Evolutionary conservation across 2,797 vertebrate species (phyloP).

Genomic region (Coregonus suidteri): DNA sequence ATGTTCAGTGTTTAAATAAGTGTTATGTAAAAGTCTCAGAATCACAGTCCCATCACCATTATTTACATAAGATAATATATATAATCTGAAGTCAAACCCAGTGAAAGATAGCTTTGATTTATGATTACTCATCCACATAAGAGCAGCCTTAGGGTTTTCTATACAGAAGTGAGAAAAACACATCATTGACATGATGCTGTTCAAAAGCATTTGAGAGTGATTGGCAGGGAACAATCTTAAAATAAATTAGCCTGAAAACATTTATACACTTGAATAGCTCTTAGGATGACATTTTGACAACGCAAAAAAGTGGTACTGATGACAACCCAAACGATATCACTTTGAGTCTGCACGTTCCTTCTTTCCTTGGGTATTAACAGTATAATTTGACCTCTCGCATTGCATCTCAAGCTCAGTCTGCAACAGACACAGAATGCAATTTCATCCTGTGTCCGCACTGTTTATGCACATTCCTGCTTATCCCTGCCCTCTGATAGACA

Average conservation of each 20-base stretch:
- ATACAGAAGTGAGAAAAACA: not conserved
- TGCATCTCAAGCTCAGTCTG: not conserved
- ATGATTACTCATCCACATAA: slow-evolving; percentile 9
- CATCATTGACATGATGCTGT: slow-evolving; percentile 19
- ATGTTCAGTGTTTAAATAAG: not conserved
- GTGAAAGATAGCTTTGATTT: slow-evolving; percentile 21
- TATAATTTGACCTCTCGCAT: not conserved
- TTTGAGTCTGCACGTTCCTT: not conserved
- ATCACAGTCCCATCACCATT: slow-evolving; percentile 13
- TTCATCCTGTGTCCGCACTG: not conserved
- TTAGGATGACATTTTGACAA: not conserved
- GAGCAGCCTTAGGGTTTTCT: not conserved
- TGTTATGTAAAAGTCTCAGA: slow-evolving; percentile 36
- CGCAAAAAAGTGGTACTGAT: not conserved
- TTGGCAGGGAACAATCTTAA: not conserved
- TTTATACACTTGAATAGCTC: not conserved
- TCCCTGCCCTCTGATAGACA: not conserved
- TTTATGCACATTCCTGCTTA: not conserved
- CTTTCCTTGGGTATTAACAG: not conserved
- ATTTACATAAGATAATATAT: not conserved
- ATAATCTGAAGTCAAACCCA: slow-evolving; percentile 2
- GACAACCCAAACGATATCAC: not conserved
- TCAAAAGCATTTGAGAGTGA: not conserved
- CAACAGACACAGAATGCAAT: not conserved
- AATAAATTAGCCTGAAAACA: slow-evolving; percentile 3